Conservation (phyloP, 2,113 vertebrate genomes). For the Heterochromis multidens region DNA sequence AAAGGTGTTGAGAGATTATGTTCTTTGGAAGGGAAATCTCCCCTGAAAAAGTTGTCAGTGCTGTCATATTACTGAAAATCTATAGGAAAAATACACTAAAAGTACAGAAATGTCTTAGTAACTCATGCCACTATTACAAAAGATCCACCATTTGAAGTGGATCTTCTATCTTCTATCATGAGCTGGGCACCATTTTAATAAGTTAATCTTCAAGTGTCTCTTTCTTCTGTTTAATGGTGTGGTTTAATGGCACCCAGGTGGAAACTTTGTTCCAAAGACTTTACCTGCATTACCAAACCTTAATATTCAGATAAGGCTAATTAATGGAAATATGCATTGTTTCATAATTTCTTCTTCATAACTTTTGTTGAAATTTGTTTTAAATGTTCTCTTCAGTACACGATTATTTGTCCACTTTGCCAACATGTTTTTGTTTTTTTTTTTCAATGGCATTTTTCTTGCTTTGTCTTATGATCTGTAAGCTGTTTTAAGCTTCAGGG, state of each 20-base stretch:
- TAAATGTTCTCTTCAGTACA: not conserved
- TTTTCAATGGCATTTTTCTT: not conserved
- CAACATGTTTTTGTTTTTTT: not conserved
- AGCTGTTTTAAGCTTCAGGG: not conserved
- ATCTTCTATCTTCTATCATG: too few species aligned
- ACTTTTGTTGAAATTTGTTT: not conserved
- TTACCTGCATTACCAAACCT: not conserved
- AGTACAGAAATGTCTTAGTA: not conserved
- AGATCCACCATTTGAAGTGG: not conserved
- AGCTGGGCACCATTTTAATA: not conserved
- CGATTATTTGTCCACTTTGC: not conserved
- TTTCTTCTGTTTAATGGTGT: not conserved
- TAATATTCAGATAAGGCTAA: not conserved
- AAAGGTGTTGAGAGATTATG: slow-evolving; percentile 40
- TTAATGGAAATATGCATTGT: not conserved
- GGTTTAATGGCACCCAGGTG: not conserved
- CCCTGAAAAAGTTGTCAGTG: not conserved
- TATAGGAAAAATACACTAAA: not conserved
- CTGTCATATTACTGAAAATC: slow-evolving; percentile 4
- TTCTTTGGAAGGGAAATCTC: slow-evolving; percentile 15
- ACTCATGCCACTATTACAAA: not conserved
- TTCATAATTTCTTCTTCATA: not conserved
- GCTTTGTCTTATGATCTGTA: not conserved
- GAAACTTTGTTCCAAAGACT: not conserved
- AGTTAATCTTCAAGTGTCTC: not conserved